Evolutionary conservation across 2,113 vertebrate genomes (phyloP).

Genomic region (Hystrix cristata): DNA sequence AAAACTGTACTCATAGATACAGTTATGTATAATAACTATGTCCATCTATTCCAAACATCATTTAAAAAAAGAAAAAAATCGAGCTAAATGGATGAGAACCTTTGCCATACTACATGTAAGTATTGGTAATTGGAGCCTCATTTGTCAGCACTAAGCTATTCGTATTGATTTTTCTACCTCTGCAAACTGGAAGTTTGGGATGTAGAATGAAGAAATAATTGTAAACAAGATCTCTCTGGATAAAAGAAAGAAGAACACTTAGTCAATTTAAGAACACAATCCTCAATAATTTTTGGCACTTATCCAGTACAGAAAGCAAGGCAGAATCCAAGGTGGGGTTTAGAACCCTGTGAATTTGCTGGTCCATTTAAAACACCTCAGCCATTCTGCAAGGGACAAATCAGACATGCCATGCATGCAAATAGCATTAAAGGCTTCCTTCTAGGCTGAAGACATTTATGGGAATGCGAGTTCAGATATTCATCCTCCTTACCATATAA

Average conservation of each 20-base stretch:
- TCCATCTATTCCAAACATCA: conserved; percentile 26
- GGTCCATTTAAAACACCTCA: conserved; percentile 61
- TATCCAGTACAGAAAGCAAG: conserved; percentile 58
- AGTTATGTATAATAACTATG: conserved; percentile 38
- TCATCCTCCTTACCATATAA: conserved; percentile 24
- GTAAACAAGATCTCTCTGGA: conserved; percentile 64
- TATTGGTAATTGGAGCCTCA: conserved; percentile 53
- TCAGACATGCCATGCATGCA: conserved; percentile 3
- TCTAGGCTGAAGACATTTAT: conserved; percentile 62
- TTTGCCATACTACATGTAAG: conserved; percentile 7
- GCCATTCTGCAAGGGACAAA: conserved; percentile 54
- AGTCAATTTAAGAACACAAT: conserved; percentile 67
- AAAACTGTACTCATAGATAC: conserved; percentile 13
- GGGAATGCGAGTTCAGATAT: neutral
- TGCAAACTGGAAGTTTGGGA: conserved; percentile 62
- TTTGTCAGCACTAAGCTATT: conserved; percentile 71
- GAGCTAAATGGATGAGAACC: conserved; percentile 27
- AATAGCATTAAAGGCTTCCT: conserved; percentile 48
- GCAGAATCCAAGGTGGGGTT: conserved; percentile 8
- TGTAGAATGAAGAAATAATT: conserved; percentile 72
- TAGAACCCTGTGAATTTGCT: conserved; percentile 32
- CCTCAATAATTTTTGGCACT: conserved; percentile 46
- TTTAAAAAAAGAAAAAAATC: conserved; percentile 16
- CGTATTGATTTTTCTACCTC: conserved; percentile 75
- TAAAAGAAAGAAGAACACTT: conserved; percentile 59